Evolutionary conservation across 2,888 invertebrate species (phyloP).

Genomic region (Pseudococcus jackbeardsleyi): DNA sequence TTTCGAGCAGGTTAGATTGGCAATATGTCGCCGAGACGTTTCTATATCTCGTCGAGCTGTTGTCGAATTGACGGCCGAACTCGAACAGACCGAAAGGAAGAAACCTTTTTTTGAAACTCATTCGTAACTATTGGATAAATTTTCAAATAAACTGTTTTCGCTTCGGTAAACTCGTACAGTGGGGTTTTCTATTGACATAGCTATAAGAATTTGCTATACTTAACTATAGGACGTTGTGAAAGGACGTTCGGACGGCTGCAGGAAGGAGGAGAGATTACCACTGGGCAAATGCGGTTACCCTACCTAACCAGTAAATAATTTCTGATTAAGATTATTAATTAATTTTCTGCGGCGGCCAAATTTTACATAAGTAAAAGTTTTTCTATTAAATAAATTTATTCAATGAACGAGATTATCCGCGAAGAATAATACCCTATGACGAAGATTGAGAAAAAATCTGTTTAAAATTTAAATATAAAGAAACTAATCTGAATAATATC

Average conservation of each 20-base stretch:
- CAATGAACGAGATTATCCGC: slow-evolving; percentile 40
- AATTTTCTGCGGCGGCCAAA: slow-evolving; percentile 10
- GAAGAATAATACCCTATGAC: slow-evolving; percentile 29
- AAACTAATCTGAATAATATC: slow-evolving; percentile 43
- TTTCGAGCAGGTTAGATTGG: not conserved
- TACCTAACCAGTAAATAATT: slow-evolving; percentile 35
- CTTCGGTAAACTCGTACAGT: not conserved
- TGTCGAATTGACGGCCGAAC: not conserved
- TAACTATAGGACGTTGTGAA: not conserved
- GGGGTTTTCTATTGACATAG: not conserved
- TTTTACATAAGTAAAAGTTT: slow-evolving; percentile 33
- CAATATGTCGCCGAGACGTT: slow-evolving; percentile 14
- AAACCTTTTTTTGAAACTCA: not conserved
- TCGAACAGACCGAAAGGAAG: not conserved
- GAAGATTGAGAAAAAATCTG: slow-evolving; percentile 37
- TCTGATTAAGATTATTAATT: slow-evolving; percentile 38
- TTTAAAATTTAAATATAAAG: slow-evolving; percentile 45
- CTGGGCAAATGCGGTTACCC: not conserved
- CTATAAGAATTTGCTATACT: not conserved
- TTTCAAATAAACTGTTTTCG: slow-evolving; percentile 12
- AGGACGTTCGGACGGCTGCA: not conserved
- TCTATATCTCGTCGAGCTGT: not conserved
- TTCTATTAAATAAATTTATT: slow-evolving; percentile 51
- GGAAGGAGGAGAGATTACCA: not conserved
- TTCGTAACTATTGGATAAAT: not conserved